phyloP scores from a whole-genome alignment of 2,888 invertebrate genomes.

The Apodemia hepburni region DNA sequence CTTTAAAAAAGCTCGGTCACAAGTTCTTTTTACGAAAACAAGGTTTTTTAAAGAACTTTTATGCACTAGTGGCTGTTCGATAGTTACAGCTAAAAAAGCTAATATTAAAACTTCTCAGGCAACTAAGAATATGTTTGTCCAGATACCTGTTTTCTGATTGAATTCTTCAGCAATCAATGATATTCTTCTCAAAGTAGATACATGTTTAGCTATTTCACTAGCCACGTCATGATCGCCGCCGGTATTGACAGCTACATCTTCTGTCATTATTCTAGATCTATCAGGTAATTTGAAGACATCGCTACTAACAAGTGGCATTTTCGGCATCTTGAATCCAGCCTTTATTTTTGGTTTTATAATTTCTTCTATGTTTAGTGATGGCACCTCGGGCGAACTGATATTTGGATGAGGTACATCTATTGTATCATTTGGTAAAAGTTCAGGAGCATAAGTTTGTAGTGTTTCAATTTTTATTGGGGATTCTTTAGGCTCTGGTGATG shows the following conservation, averaged over 20 bases:
- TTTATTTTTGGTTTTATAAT: constrained; percentile 26
- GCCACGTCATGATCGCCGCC: constrained; percentile 58
- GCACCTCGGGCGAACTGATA: constrained; percentile 28
- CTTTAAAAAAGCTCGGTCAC: no score
- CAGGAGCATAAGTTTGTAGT: constrained; percentile 54
- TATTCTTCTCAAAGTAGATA: constrained; percentile 60
- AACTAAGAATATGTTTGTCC: no score
- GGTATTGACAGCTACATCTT: constrained; percentile 57
- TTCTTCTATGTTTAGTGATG: constrained; percentile 31
- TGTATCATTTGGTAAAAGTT: constrained; percentile 50
- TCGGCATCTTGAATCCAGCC: constrained; percentile 52
- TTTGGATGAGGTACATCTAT: constrained; percentile 37
- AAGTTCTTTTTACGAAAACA: no score
- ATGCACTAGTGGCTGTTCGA: no score
- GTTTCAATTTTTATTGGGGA: constrained; percentile 55
- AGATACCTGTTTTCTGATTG: neutral
- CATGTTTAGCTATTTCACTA: constrained; percentile 57
- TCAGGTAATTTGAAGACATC: constrained; percentile 51
- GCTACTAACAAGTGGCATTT: constrained; percentile 63
- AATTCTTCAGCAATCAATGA: constrained; percentile 46
- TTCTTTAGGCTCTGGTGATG: constrained; percentile 36
- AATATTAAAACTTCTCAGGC: no score
- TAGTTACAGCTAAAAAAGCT: no score
- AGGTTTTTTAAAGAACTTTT: no score
- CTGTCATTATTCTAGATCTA: constrained; percentile 37